phyloP scores from a whole-genome alignment of 2,797 vertebrate genomes.

The Masticophis lateralis region DNA sequence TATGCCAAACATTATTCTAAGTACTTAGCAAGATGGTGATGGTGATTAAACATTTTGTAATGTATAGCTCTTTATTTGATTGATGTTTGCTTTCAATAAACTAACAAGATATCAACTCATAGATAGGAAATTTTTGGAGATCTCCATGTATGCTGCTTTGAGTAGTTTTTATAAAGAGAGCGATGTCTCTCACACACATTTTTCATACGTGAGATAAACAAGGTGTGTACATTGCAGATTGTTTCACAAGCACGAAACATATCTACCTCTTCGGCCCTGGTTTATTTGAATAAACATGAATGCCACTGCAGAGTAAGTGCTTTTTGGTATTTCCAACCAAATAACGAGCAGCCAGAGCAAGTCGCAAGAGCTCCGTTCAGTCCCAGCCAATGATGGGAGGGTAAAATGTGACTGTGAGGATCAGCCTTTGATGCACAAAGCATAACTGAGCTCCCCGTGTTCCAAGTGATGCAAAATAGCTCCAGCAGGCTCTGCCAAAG shows the following conservation, averaged over 20 bases:
- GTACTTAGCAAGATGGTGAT: background rate
- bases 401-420: background rate
- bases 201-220: background rate
- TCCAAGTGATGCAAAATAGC: fast-evolving
- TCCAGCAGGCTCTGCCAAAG: background rate
- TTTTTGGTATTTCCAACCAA: background rate
- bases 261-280: background rate
- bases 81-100: background rate
- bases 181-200: background rate
- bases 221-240: background rate
- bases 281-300: background rate
- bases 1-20: background rate
- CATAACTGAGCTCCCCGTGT: background rate
- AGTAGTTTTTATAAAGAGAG: background rate
- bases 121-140: background rate
- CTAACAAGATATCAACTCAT: background rate
- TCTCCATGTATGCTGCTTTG: background rate
- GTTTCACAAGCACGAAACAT: background rate
- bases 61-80: background rate
- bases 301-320: background rate
- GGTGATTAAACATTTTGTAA: background rate
- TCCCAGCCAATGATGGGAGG: background rate
- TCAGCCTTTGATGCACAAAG: fast-evolving
- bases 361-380: background rate
- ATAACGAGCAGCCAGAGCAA: background rate